These are phyloP conservation scores for Antheraea mylitta DNA, from an alignment of 1,140 invertebrate genomes.

Conservation along the genomic window DNA sequence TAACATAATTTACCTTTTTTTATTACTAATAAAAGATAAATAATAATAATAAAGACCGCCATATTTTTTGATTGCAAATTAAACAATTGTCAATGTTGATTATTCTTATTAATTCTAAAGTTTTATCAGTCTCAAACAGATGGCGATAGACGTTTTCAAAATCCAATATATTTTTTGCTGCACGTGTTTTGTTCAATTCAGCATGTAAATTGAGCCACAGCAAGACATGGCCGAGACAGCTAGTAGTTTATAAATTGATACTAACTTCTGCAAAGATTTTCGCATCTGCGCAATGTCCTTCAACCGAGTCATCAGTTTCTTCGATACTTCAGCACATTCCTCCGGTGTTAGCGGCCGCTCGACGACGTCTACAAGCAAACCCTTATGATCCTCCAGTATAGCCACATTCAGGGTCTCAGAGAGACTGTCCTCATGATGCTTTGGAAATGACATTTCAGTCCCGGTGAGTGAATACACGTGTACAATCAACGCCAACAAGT, in stretches of 20 bases:
- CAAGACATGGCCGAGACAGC: too few species aligned
- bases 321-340: conserved; percentile 49
- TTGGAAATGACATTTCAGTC: conserved; percentile 78
- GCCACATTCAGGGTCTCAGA: conserved; percentile 78
- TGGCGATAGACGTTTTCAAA: too few species aligned
- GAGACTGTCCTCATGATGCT: conserved; percentile 78
- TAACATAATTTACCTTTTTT: too few species aligned
- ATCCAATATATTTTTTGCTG: too few species aligned
- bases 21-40: too few species aligned
- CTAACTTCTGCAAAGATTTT: conserved; percentile 60
- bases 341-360: conserved; percentile 48
- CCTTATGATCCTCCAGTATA: conserved; percentile 80
- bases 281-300: conserved; percentile 66
- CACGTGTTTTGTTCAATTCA: too few species aligned
- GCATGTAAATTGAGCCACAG: too few species aligned
- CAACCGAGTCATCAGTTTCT: conserved; percentile 50
- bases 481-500: conserved; percentile 80
- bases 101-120: too few species aligned
- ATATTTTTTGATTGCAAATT: too few species aligned
- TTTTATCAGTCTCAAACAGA: too few species aligned
- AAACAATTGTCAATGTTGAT: too few species aligned
- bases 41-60: too few species aligned
- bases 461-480: conserved; percentile 83
- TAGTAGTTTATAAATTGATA: conserved; percentile 11
- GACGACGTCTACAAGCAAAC: conserved; percentile 36